Base-by-base conservation (phyloP, 2,888 invertebrate genomes). In the Drosophila neonasuta region DNA sequence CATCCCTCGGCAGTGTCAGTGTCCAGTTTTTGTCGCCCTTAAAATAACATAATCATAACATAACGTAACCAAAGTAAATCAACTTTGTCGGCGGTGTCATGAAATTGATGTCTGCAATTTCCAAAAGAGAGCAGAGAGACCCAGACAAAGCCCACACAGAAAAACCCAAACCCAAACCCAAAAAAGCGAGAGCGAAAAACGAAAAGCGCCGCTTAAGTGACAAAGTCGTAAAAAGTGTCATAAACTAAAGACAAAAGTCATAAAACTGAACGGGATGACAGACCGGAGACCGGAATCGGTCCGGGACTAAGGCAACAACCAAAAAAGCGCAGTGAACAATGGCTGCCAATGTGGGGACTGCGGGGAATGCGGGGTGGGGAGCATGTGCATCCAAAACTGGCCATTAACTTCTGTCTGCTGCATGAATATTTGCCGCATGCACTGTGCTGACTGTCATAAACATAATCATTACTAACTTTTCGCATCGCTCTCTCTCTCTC, bases 201-300 rank as follows among this genome's bases (percentile, higher is more conserved):
- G 4, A 52, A 32, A 59, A 24, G 20, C 55, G 17, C 36, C 64
- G 49, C 66, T 71, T 68, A 71, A 79, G 71, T 74, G 71, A 41
- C 56, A 57, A 45, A 67, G 59, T 39, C 66, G 56, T 69, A 73
- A 76, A 80, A 75, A 60, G 56, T 51, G 76, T 50, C 79, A 70
- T 84, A 75, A 79, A 70, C 82, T 70, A 48, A 52, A 65, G 67
- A 62, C 52, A 77, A 77, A 72, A 66, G 62, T 68, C 72, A 68
- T 85, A 81, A 76, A 78, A 68, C 68, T 41, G 46, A 61, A 42
- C 56, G 57, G 49, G 61, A 32, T 32, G 49, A 39, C 49, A 56
- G 68, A 30, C 54, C 29, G 42, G 48, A 59, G 56, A 54, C 54
- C 29, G 42, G 48, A 59, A 59, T 50, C 57, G 39, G 44, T 46